These are phyloP conservation scores for Saccostrea cuccullata DNA, from an alignment of 1,140 invertebrate genomes.

Conservation along the genomic window DNA sequence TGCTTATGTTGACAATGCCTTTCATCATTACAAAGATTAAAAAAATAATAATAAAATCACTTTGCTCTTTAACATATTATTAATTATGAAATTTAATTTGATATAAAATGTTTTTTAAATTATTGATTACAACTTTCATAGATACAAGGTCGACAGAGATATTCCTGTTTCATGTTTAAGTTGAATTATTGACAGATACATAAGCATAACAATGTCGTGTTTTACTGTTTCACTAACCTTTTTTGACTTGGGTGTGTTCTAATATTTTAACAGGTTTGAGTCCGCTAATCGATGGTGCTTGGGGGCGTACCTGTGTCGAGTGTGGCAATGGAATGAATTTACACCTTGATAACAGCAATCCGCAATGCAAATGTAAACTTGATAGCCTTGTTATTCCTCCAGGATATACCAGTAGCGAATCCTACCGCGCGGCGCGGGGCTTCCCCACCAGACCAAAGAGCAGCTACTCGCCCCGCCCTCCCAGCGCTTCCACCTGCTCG, in stretches of 20 bases:
- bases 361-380: slow-evolving; percentile 71
- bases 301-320: slow-evolving; percentile 65
- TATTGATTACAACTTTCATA: no score
- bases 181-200: not conserved
- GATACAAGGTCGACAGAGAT: not conserved
- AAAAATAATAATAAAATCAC: not conserved
- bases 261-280: slow-evolving; percentile 63
- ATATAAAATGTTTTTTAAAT: no score
- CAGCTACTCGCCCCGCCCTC: slow-evolving; percentile 58
- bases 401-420: slow-evolving; percentile 38
- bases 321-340: slow-evolving; percentile 73
- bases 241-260: slow-evolving; percentile 22
- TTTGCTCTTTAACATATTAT: not conserved
- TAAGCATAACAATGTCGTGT: not conserved
- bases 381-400: slow-evolving; percentile 66
- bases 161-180: not conserved
- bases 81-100: not conserved
- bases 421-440: slow-evolving; percentile 52
- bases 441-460: slow-evolving; percentile 59
- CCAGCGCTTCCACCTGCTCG: slow-evolving; percentile 53
- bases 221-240: not conserved
- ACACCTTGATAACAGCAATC: slow-evolving; percentile 68
- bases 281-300: slow-evolving; percentile 63
- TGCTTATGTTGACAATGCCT: not conserved
- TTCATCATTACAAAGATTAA: not conserved